Percentiles rank a stretch among this genome's conserved stretches.
Evolutionary conservation across 1,140 invertebrate genomes (phyloP).

Genomic region (Glomeris maerens): DNA sequence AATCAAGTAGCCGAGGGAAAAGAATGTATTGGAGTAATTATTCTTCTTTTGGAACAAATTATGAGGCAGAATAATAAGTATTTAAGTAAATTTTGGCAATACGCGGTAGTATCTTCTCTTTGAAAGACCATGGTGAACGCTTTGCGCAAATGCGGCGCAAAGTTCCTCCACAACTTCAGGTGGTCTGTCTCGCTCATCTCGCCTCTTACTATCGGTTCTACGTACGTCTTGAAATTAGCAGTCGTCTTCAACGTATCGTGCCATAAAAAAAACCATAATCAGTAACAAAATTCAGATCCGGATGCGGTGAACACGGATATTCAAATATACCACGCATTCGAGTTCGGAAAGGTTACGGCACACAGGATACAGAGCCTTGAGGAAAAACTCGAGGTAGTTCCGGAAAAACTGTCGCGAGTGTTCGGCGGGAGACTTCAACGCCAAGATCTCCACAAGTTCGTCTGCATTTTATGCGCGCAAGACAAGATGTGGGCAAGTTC

Average conservation of each 20-base stretch:
- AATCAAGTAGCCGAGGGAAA: too few species aligned
- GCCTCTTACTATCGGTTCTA: constrained; percentile 51
- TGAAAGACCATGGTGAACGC: constrained; percentile 64
- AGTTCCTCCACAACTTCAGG: constrained; percentile 56
- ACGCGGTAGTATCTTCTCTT: constrained; percentile 43
- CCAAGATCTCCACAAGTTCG: constrained; percentile 56
- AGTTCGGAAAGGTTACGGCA: constrained; percentile 68
- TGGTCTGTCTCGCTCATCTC: constrained; percentile 43
- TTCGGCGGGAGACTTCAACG: constrained; percentile 28
- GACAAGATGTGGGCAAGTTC: constrained; percentile 10
- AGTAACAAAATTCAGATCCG: constrained; percentile 11
- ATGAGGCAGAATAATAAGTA: too few species aligned
- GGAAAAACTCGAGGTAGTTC: constrained; percentile 61
- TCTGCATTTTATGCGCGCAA: constrained; percentile 30
- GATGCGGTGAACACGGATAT: neutral
- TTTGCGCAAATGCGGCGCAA: constrained; percentile 53
- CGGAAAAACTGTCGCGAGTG: constrained; percentile 46
- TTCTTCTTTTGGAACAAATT: too few species aligned
- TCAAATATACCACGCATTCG: constrained; percentile 41
- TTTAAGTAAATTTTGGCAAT: too few species aligned
- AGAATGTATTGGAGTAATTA: too few species aligned
- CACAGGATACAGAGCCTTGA: constrained; percentile 61
- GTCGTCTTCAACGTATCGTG: constrained; percentile 21
- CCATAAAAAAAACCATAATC: constrained; percentile 16
- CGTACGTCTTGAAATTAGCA: constrained; percentile 48